Evolutionary conservation across 53 echinoderm and acorn worm species (phyloP), one percentile per base, ranked within the genome.

Genomic region (Henricia sp.): DNA sequence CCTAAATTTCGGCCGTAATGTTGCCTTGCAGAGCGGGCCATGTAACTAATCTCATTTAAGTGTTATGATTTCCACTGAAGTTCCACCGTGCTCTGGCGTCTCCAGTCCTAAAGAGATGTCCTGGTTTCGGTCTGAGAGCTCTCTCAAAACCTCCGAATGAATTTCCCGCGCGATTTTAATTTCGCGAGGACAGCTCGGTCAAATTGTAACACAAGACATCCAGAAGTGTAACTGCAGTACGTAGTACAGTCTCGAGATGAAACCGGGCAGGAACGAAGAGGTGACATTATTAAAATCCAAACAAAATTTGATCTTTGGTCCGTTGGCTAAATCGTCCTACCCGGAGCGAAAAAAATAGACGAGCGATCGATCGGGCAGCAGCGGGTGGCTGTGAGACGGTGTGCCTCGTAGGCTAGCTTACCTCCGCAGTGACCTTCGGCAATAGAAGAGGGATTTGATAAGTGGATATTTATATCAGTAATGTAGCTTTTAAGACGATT

Each of bases 401-500:
- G 52, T 67, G 34, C 34, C 73, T 73, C 54, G 52, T 50, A 54
- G 73, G 28, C 21, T 12, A 28, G 21, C n/a, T 50, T 50, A 34
- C 54, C 33, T 3, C 23, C 37, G n/a, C 19, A 3, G 38, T 73
- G 73, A 73, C 73, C 73, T 73, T 73, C 32, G 52, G 73, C 73
- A 12, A 17, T 13, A 32, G 32, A 38, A n/a, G 51, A 26, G 3
- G 29, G 17, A 56, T 76, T 59, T 56, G n/a, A 76, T 12, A 28
- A 63, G 64, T 63, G 62, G 64, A 29, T 80, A 80, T 43, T 44
- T 26, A 9, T 70, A 80, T 63, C 63, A 33, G 77, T 60, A 64
- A 64, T 48, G 46, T 64, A 63, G 63, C 80, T 80, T 80, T 63
- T 64, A 64, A 80, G 50, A 64, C 80, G 80, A 80, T 80, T 63